Evolutionary conservation across 1,140 invertebrate genomes (phyloP).

Genomic region (Aphis craccivora): DNA sequence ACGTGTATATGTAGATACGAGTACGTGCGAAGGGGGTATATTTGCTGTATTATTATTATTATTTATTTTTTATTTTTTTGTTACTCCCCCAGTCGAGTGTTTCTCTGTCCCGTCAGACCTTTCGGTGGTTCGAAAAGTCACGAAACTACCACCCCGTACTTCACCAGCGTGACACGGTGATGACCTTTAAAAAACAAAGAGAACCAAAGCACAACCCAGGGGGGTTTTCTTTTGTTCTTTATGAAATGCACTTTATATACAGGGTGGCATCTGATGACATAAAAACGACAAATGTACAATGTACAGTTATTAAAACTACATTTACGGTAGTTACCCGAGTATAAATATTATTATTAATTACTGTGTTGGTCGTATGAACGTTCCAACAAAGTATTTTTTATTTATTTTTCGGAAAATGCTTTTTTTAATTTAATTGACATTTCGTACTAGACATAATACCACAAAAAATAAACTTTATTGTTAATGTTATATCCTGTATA

Average conservation of each 20-base stretch:
- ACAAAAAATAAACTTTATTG: slow-evolving; percentile 10
- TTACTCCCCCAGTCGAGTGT: slow-evolving; percentile 27
- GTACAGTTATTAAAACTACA: neutral
- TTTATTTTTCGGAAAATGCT: neutral
- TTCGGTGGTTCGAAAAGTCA: slow-evolving; percentile 54
- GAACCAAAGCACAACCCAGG: slow-evolving; percentile 11
- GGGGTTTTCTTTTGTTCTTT: slow-evolving; percentile 34
- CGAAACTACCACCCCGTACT: neutral
- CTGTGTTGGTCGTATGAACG: neutral
- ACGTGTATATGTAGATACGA: neutral
- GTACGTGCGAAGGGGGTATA: slow-evolving; percentile 9
- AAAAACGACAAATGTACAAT: neutral
- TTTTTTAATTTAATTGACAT: slow-evolving; percentile 29
- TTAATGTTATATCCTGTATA: neutral
- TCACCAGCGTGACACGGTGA: neutral
- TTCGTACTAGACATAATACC: neutral
- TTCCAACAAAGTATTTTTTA: too few species aligned
- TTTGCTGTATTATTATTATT: slow-evolving; percentile 12
- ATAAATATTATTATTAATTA: neutral
- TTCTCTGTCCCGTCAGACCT: slow-evolving; percentile 34
- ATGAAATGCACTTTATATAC: neutral
- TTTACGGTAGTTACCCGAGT: too few species aligned
- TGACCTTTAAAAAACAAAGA: slow-evolving; percentile 55
- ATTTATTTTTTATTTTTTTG: neutral
- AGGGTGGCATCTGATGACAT: neutral